Conservation (phyloP, 2,797 vertebrate genomes). For the Tapirus indicus region DNA sequence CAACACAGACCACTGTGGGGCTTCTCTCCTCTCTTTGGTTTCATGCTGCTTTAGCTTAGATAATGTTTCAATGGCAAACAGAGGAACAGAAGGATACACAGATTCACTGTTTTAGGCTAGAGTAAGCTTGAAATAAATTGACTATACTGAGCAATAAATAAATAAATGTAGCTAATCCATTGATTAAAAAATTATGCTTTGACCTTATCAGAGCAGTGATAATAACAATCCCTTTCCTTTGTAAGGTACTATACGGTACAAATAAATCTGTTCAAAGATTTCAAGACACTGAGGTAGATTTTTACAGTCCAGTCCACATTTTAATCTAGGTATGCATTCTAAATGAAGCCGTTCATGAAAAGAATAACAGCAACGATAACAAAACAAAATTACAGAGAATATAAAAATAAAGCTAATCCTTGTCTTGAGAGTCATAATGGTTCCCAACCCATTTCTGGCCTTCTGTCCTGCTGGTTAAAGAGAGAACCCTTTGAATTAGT, state of each 20-base stretch:
- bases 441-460: neutral
- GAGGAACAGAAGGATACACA: constrained; percentile 36
- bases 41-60: constrained; percentile 19
- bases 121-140: constrained; percentile 1
- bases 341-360: constrained; percentile 29
- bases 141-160: constrained; percentile 39
- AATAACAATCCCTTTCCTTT: constrained; percentile 49
- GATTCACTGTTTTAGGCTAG: neutral
- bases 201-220: constrained; percentile 34
- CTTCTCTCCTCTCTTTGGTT: neutral
- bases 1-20: neutral
- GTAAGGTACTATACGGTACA: neutral
- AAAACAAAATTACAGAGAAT: neutral
- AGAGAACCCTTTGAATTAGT: neutral
- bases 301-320: constrained; percentile 26
- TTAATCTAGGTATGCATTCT: neutral
- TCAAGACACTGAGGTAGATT: constrained; percentile 13
- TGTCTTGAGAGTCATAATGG: constrained; percentile 6
- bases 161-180: constrained; percentile 61
- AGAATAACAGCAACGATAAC: constrained; percentile 33
- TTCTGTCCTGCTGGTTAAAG: neutral
- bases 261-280: constrained; percentile 45
- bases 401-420: neutral
- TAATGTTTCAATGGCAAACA: neutral
- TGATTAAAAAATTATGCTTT: constrained; percentile 38